Evolutionary conservation across 1,140 invertebrate species (phyloP).

Genomic region (Marisa cornuarietis): DNA sequence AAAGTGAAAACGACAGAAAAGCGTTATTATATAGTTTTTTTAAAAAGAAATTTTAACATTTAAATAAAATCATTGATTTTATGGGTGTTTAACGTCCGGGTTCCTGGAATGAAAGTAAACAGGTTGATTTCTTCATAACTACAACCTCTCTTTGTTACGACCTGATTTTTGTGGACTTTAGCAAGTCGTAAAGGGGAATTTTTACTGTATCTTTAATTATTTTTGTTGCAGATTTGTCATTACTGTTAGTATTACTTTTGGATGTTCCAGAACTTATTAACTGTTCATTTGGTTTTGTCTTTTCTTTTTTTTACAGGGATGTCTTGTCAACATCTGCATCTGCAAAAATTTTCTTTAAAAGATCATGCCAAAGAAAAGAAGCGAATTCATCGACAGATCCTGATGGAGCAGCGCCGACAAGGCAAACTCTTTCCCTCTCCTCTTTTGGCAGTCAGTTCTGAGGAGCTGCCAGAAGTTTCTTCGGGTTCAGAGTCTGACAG

Average conservation of each 20-base stretch:
- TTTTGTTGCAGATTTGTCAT: neutral
- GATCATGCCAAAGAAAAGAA: slow-evolving; percentile 90
- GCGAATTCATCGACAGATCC: slow-evolving; percentile 81
- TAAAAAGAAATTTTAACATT: too few species aligned
- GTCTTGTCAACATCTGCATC: slow-evolving; percentile 84
- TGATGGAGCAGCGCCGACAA: slow-evolving; percentile 79
- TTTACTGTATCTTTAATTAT: neutral
- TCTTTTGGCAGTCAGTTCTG: slow-evolving; percentile 35
- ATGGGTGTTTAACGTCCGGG: too few species aligned
- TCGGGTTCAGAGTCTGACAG: slow-evolving; percentile 50
- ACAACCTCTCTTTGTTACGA: too few species aligned
- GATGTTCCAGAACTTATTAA: slow-evolving; percentile 67
- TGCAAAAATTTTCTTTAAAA: slow-evolving; percentile 78
- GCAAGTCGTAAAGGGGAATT: too few species aligned
- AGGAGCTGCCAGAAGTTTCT: slow-evolving; percentile 41
- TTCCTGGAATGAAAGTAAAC: too few species aligned
- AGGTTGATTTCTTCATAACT: too few species aligned
- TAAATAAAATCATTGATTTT: too few species aligned
- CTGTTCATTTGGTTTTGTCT: neutral
- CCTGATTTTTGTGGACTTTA: too few species aligned
- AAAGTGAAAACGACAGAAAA: too few species aligned
- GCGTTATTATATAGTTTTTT: too few species aligned
- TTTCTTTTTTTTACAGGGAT: slow-evolving; percentile 71
- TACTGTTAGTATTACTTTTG: neutral
- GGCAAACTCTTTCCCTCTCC: slow-evolving; percentile 58